Percentiles rank a stretch among this genome's conserved stretches.
phyloP scores from a whole-genome alignment of 1,140 invertebrate species.

The Pogonus chalceus region DNA sequence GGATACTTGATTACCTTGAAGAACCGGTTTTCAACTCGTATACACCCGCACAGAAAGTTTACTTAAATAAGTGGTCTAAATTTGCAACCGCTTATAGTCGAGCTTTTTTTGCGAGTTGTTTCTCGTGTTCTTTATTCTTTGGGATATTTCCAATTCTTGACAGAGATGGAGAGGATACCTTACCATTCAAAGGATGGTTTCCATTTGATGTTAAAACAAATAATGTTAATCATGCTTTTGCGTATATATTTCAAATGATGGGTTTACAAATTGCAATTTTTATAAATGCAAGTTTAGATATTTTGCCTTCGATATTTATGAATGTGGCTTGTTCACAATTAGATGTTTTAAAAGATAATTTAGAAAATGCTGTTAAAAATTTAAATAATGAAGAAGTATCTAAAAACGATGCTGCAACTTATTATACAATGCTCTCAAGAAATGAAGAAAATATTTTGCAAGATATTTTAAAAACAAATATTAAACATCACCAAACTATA shows the following conservation, averaged over 20 bases:
- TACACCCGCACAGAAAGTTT: neutral
- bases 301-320: neutral
- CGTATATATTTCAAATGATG: neutral
- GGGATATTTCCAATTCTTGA: neutral
- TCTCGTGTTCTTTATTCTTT: neutral
- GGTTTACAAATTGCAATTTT: neutral
- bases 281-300: neutral
- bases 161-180: neutral
- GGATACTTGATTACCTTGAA: neutral
- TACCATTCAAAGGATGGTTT: neutral
- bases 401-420: neutral
- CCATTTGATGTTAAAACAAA: neutral
- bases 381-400: neutral
- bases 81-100: neutral
- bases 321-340: neutral
- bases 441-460: neutral
- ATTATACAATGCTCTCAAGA: neutral
- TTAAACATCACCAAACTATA: neutral
- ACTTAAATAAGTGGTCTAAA: neutral
- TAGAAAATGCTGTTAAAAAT: neutral
- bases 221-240: neutral
- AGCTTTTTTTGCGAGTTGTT: neutral
- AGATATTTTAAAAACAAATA: neutral
- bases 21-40: neutral
- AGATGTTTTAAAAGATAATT: neutral